Conservation (phyloP, 2,888 invertebrate species). For the Hoplodrina blanda region DNA sequence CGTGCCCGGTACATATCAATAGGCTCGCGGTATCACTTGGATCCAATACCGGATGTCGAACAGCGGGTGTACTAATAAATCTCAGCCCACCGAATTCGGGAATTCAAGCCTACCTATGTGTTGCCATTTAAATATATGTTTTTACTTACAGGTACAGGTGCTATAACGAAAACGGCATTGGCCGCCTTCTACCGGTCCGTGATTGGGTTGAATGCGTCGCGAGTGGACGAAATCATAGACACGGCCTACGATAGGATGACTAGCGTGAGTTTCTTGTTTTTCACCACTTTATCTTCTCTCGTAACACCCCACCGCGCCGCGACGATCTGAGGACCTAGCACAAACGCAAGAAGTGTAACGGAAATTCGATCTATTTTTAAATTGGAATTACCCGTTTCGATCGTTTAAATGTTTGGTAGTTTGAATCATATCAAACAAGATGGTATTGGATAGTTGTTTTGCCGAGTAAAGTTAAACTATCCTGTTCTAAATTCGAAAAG, state of each 20-base stretch:
- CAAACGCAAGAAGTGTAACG: too few relatives aligned
- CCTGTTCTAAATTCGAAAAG: conserved; percentile 18
- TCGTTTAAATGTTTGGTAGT: too few relatives aligned
- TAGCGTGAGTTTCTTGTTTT: conserved; percentile 89
- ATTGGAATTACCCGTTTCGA: too few relatives aligned
- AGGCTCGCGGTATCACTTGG: conserved; percentile 42
- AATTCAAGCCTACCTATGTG: conserved; percentile 10
- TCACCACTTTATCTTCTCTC: neutral
- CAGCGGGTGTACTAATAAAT: conserved; percentile 39
- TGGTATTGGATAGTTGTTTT: too few relatives aligned
- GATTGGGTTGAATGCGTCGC: conserved; percentile 91
- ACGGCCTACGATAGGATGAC: conserved; percentile 93
- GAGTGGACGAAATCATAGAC: conserved; percentile 92
- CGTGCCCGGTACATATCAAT: conserved; percentile 51
- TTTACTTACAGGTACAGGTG: conserved; percentile 90
- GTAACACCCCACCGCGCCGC: too few relatives aligned
- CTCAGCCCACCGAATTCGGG: conserved; percentile 49
- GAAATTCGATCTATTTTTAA: too few relatives aligned
- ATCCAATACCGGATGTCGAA: conserved; percentile 50
- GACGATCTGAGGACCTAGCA: too few relatives aligned
- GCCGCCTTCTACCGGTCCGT: conserved; percentile 93
- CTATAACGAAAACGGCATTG: conserved; percentile 92
- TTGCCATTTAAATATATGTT: conserved; percentile 46
- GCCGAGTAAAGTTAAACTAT: neutral
- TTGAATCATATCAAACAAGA: too few relatives aligned